Conservation (phyloP, 2,888 invertebrate genomes). For the Hirtodrosophila trivittata region DNA sequence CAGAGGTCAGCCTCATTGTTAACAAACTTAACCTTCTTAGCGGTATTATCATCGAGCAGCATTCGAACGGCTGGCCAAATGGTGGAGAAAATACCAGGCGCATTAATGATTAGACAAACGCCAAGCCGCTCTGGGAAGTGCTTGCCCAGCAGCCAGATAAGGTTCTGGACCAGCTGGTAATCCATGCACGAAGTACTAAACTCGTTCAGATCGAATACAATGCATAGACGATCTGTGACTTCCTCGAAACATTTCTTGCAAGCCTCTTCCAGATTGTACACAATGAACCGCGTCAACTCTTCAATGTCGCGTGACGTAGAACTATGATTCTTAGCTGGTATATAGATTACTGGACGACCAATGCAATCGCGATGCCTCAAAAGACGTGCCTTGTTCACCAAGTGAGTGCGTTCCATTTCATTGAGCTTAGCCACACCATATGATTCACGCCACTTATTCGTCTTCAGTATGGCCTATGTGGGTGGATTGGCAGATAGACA, state of each 20-base stretch:
- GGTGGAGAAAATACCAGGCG: slow-evolving; percentile 89
- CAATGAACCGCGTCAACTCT: slow-evolving; percentile 91
- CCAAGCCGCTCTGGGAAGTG: slow-evolving; percentile 92
- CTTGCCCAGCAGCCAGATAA: slow-evolving; percentile 90
- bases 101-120: slow-evolving; percentile 89
- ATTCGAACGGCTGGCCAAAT: slow-evolving; percentile 91
- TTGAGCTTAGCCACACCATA: slow-evolving; percentile 88
- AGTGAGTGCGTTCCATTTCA: slow-evolving; percentile 85
- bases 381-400: slow-evolving; percentile 88
- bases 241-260: slow-evolving; percentile 92
- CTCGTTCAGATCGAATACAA: slow-evolving; percentile 90
- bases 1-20: slow-evolving; percentile 89
- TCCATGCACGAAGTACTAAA: slow-evolving; percentile 92
- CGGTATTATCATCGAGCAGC: slow-evolving; percentile 91
- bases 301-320: slow-evolving; percentile 89
- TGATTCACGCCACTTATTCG: slow-evolving; percentile 91
- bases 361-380: slow-evolving; percentile 89
- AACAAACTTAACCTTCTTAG: slow-evolving; percentile 90
- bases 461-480: slow-evolving; percentile 88
- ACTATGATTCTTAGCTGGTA: slow-evolving; percentile 90
- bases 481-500: slow-evolving; percentile 9
- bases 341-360: slow-evolving; percentile 91
- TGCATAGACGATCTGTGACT: slow-evolving; percentile 91
- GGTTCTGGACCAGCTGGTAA: slow-evolving; percentile 90
- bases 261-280: slow-evolving; percentile 88